These are phyloP conservation scores for Microlaimidae sp. DNA, from an alignment of 2,888 invertebrate species.

Conservation along the genomic window DNA sequence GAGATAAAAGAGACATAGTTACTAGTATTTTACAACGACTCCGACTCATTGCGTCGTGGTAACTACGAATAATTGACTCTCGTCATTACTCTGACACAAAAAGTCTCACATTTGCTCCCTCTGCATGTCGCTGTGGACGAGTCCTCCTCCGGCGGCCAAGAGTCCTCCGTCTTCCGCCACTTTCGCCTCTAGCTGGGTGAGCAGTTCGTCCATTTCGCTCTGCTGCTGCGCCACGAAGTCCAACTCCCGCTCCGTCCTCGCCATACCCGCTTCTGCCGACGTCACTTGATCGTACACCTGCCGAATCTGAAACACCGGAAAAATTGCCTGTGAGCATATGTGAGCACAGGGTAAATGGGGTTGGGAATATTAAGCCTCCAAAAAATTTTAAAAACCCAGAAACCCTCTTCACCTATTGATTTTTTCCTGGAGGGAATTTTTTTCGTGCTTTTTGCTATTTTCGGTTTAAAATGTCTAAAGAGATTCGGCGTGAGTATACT, in stretches of 20 bases:
- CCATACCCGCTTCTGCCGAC: constrained; percentile 68
- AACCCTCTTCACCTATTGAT: too few relatives aligned
- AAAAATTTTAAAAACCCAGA: background rate
- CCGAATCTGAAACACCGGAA: constrained; percentile 50
- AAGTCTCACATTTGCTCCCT: constrained; percentile 1
- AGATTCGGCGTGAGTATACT: too few relatives aligned
- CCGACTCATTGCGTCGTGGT: too few relatives aligned
- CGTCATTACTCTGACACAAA: too few relatives aligned
- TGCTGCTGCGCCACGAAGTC: constrained; percentile 84
- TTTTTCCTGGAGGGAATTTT: too few relatives aligned
- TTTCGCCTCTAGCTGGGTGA: constrained; percentile 67
- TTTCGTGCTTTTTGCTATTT: too few relatives aligned
- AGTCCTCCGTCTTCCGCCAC: constrained; percentile 36
- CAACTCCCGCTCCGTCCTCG: constrained; percentile 70
- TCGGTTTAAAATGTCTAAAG: too few relatives aligned
- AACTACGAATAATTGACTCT: too few relatives aligned
- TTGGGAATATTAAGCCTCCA: too few relatives aligned
- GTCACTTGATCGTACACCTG: constrained; percentile 69
- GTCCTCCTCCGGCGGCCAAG: background rate
- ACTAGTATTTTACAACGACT: too few relatives aligned
- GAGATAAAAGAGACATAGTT: too few relatives aligned
- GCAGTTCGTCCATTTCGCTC: constrained; percentile 68
- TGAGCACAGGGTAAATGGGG: constrained; percentile 4
- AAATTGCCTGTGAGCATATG: constrained; percentile 1
- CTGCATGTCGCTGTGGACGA: background rate